Base-by-base conservation (phyloP, 1,140 invertebrate genomes). In the Drosophila pectinifera region DNA sequence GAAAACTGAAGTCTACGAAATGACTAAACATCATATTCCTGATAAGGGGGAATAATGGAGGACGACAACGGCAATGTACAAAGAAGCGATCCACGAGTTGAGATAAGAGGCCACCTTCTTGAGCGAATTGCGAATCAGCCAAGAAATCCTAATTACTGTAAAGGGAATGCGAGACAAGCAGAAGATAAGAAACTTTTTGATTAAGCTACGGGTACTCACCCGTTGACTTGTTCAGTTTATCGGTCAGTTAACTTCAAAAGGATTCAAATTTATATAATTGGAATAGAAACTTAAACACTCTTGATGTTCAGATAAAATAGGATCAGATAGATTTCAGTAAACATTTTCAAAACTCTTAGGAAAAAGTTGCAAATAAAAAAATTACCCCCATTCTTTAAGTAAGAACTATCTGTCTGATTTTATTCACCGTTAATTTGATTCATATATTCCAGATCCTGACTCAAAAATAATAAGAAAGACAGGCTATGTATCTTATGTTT, bases 31-130 rank as follows among this genome's bases (percentile, higher is more conserved):
- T 51, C 22, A 22, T 48, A 43, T 45, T 39, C 3, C 48, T 46
- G 69, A 73, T 73, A 73, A 73, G 38, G 14, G n/a, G 13, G 14
- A 31, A 38, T 59, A 49, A 59, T 31, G 11, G 38, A 53, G 55
- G 45, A 20, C 18, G n/a, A 45, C 28, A 22, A 36, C 67, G 67
- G 20, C 67, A 72, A 73, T 31, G 34, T 61, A 45, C 38, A 46
- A 61, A 73, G 20, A 43, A 43, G 45, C 51, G 68, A 69, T 69
- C 67, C 64, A 69, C 67, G 41, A 48, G 42, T 54, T 24, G 20
- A 42, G 64, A 70, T 70, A 57, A 70, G 42, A 48, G 20, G 11
- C 18, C 31, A 31, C 14, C 31, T 56, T 69, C 38, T 14, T 56
- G 24, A 46, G 26, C 41, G 41, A 53, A 56, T 55, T 69, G 39